These are phyloP conservation scores for Silurus glanis DNA, from an alignment of 2,113 vertebrate species.

Conservation along the genomic window DNA sequence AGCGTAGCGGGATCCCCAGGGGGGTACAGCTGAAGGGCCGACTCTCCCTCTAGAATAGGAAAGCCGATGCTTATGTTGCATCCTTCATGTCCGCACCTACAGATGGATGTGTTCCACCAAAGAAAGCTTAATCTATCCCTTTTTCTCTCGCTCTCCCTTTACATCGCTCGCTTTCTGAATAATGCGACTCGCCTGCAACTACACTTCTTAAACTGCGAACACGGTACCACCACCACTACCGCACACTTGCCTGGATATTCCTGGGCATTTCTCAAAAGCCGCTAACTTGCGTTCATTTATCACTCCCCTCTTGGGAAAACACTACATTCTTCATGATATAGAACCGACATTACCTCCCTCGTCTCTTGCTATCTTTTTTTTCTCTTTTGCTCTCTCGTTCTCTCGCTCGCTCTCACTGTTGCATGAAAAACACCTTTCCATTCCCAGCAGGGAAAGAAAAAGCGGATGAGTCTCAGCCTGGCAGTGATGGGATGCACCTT, in stretches of 20 bases:
- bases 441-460: conserved; percentile 17
- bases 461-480: background rate
- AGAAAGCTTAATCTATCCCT: conserved; percentile 25
- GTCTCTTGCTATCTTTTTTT: background rate
- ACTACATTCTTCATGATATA: conserved; percentile 31
- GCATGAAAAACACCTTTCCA: conserved; percentile 17
- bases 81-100: conserved; percentile 41
- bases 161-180: background rate
- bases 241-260: background rate
- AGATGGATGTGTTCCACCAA: conserved; percentile 37
- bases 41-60: conserved; percentile 12
- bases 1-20: background rate
- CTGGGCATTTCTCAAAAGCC: conserved; percentile 5
- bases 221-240: background rate
- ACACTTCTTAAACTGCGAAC: background rate
- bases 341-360: conserved; percentile 20
- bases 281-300: conserved; percentile 26
- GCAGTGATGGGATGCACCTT: conserved; percentile 55
- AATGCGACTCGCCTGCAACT: conserved; percentile 26
- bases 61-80: conserved; percentile 24
- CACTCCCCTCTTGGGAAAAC: conserved; percentile 15
- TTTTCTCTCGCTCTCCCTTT: background rate
- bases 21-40: background rate
- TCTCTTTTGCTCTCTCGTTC: background rate
- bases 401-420: background rate